phyloP scores from a whole-genome alignment of 1,140 invertebrate genomes.

The Pomacea maculata region DNA sequence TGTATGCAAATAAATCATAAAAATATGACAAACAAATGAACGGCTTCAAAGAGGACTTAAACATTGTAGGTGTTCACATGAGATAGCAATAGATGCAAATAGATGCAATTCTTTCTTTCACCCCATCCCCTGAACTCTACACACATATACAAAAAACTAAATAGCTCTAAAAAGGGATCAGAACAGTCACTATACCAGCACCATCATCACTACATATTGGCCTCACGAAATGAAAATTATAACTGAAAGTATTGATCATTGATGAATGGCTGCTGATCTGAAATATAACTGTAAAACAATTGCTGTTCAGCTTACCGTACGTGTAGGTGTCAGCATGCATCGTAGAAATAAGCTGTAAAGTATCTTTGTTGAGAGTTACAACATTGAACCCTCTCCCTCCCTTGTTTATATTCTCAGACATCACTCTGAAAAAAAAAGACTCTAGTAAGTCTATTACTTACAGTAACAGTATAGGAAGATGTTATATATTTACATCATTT shows the following conservation, averaged over 20 bases:
- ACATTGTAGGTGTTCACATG: background rate
- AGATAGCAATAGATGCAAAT: background rate
- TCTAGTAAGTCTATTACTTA: background rate
- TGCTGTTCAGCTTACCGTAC: conserved; percentile 51
- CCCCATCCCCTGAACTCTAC: background rate
- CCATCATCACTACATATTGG: background rate
- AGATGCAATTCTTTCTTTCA: background rate
- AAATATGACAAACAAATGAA: background rate
- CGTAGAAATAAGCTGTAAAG: conserved; percentile 47
- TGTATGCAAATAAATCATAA: background rate
- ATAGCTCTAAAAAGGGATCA: background rate
- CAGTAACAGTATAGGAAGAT: too few species aligned
- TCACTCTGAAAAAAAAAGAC: conserved; percentile 52
- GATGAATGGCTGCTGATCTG: too few species aligned
- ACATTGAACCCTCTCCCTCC: conserved; percentile 68
- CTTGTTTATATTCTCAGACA: conserved; percentile 63
- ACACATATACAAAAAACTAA: background rate
- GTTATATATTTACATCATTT: too few species aligned
- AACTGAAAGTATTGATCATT: too few species aligned
- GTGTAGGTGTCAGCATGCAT: conserved; percentile 63
- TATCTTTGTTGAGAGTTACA: conserved; percentile 61
- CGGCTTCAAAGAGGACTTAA: background rate
- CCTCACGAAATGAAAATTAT: too few species aligned
- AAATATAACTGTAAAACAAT: too few species aligned
- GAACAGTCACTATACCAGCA: background rate